These are phyloP conservation scores for Lasiommata megera DNA, from an alignment of 2,888 invertebrate genomes.

Conservation along the genomic window DNA sequence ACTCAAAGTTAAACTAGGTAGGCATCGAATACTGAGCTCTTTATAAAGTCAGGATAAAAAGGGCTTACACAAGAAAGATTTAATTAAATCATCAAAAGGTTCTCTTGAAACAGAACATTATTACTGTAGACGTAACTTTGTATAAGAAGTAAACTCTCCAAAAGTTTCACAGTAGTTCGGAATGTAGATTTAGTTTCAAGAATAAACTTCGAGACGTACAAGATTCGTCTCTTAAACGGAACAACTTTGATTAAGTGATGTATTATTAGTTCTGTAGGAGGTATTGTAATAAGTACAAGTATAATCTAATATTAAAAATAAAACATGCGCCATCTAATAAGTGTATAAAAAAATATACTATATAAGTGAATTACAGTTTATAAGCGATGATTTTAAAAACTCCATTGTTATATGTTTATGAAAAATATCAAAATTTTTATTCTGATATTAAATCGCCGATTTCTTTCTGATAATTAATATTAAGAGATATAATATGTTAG, in stretches of 20 bases:
- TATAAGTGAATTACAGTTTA: too few species aligned
- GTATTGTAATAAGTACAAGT: not conserved
- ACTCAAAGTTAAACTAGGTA: too few species aligned
- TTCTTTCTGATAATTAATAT: too few species aligned
- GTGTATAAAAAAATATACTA: too few species aligned
- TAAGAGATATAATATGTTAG: too few species aligned
- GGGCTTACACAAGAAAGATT: not conserved
- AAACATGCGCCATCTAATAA: not conserved
- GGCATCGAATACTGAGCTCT: too few species aligned
- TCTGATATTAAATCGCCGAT: too few species aligned
- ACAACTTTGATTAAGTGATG: conserved; percentile 3
- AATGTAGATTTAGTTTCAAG: conserved; percentile 16
- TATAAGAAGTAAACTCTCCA: conserved; percentile 2
- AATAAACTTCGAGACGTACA: conserved; percentile 15
- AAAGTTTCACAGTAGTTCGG: conserved; percentile 14
- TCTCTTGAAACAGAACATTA: not conserved
- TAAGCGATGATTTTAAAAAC: too few species aligned
- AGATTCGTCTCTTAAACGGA: conserved; percentile 10
- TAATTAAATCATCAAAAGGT: conserved; percentile 5
- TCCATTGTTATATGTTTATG: too few species aligned
- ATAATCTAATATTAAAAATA: not conserved
- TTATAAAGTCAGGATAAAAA: too few species aligned
- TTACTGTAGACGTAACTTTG: not conserved
- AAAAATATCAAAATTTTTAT: too few species aligned
- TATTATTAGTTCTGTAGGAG: not conserved